Evolutionary conservation across 2,888 invertebrate species (phyloP), one percentile per base, ranked within the genome.

Genomic region (Gastracanthus pulcherrimus): DNA sequence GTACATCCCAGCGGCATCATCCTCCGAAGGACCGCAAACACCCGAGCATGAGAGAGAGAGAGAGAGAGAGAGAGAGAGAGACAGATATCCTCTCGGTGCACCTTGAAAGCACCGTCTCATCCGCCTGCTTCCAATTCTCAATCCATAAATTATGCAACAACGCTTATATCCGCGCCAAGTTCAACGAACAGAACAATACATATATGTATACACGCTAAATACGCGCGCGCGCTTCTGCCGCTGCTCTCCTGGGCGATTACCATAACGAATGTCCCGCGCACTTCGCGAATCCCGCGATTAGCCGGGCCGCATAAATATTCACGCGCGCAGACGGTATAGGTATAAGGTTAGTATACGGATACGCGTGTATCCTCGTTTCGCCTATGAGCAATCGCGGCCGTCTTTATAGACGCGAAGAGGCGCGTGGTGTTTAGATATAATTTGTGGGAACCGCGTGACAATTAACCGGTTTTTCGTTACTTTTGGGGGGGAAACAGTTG

Each of bases 271-370:
- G 11, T n/a, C 23, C 3, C 29, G 11, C 58, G 45, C 58, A 45
- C 31, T 74, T 58, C 29, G 48, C 58, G 38, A 80, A 80, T 80
- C 69, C 38, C 16, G 36, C 66, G 81, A 81, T 81, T 81, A 81
- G 66, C 31, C 64, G 62, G 76, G 66, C 31, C 64, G 62, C 62
- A 64, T 79, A 72, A 74, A 69, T 80, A 80, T 75, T 60, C 67
- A 80, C 60, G 60, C n/a, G 45, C 58, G 19, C 26, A 11, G 19
- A 16, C 41, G 69, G 11, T n/a, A n/a, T n/a, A n/a, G n/a, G n/a
- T n/a, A n/a, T n/a, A n/a, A n/a, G n/a, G n/a, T n/a, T n/a, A n/a
- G 62, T 11, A 76, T 31, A 11, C 11, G 26, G 4, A 7, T 51
- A 29, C 60, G 31, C 23, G 26, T 48, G 38, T 26, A 74, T 70